A percentile compares a stretch with the other conserved stretches of the same genome.
These are phyloP conservation scores for Catagonus wagneri DNA, from an alignment of 2,113 vertebrate genomes.

Conservation along the genomic window DNA sequence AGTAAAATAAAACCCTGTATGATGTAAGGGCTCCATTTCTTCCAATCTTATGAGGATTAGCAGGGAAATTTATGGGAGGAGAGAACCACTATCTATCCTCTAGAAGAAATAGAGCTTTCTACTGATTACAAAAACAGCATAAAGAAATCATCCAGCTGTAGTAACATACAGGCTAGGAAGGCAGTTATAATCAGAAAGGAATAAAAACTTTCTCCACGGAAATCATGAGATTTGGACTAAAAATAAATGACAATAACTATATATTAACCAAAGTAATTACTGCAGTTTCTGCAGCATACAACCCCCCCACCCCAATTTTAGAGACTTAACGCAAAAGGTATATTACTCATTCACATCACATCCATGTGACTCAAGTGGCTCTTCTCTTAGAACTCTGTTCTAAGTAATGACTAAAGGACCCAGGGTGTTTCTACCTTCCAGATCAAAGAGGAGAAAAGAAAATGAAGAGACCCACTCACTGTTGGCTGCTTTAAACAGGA, in stretches of 20 bases:
- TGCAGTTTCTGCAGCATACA: not conserved
- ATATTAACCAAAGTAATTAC: not conserved
- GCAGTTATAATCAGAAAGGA: not conserved
- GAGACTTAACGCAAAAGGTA: not conserved
- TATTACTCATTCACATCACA: not conserved
- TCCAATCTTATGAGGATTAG: not conserved
- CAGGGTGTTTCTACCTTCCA: not conserved
- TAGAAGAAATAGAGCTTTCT: not conserved
- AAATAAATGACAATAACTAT: not conserved
- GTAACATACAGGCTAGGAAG: not conserved
- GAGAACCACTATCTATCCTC: not conserved
- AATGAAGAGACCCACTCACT: not conserved
- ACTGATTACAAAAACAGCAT: not conserved
- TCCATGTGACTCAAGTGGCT: not conserved
- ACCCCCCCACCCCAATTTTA: not conserved
- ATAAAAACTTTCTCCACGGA: not conserved
- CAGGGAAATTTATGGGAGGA: not conserved
- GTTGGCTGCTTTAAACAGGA: not conserved
- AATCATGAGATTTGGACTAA: not conserved
- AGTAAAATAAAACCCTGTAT: constrained; percentile 8
- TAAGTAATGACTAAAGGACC: not conserved
- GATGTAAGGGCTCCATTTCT: not conserved
- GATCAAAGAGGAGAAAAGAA: not conserved
- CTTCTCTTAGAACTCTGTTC: not conserved
- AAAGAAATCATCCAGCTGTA: not conserved